Percentiles rank a stretch among this genome's conserved stretches.
phyloP scores from a whole-genome alignment of 2,888 invertebrate species.

The Hetaerina titia region DNA sequence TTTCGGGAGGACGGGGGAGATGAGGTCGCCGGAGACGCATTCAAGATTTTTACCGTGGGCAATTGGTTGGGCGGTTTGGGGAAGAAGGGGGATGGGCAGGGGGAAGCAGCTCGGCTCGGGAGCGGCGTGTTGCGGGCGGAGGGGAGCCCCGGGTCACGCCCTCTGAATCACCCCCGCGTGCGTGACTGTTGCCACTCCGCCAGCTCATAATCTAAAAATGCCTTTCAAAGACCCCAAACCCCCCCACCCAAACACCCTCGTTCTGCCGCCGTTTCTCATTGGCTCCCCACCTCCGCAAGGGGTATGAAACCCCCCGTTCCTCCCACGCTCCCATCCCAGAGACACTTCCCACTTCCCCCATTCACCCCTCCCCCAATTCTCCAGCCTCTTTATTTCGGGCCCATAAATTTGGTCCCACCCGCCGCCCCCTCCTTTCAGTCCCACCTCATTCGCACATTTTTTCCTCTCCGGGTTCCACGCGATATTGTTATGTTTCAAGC shows the following conservation, averaged over 20 bases:
- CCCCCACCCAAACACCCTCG: too few relatives aligned
- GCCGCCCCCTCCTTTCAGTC: background rate
- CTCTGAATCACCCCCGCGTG: constrained; percentile 64
- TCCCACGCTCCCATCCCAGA: background rate
- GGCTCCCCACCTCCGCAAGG: too few relatives aligned
- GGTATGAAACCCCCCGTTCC: background rate
- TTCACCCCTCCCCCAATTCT: background rate
- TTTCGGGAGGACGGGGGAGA: too few relatives aligned
- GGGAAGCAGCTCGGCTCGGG: background rate
- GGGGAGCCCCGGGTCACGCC: constrained; percentile 46
- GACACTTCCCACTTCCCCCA: background rate
- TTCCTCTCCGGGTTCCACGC: constrained; percentile 24
- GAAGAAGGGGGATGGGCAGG: background rate
- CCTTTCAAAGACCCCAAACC: constrained; percentile 15
- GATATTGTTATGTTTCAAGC: constrained; percentile 49
- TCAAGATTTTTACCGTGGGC: background rate
- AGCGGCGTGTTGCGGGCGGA: background rate
- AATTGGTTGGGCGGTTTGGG: background rate
- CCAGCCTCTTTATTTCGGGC: constrained; percentile 18
- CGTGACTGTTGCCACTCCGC: constrained; percentile 55
- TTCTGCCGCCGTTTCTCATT: too few relatives aligned
- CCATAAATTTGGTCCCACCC: constrained; percentile 34
- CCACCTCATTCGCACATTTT: constrained; percentile 57
- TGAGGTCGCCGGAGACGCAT: background rate
- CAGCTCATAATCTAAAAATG: constrained; percentile 51